A percentile compares a stretch with the other conserved stretches of the same genome.
Conservation (phyloP, 2,113 vertebrate species). For the Calidris pugnax region DNA sequence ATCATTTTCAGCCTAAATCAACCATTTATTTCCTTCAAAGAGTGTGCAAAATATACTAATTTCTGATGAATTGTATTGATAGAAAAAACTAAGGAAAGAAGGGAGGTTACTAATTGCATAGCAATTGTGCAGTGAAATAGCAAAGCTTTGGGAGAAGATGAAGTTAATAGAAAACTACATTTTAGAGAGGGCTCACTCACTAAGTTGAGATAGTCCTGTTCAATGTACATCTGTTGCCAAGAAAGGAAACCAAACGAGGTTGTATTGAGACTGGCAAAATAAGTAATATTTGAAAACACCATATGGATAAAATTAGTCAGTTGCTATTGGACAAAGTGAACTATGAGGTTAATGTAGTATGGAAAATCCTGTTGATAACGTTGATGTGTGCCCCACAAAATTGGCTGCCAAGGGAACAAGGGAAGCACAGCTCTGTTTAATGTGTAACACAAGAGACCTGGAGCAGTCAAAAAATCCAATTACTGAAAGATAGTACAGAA, state of each 20-base stretch:
- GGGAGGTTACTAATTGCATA: not conserved
- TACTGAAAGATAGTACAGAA: not conserved
- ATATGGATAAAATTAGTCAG: not conserved
- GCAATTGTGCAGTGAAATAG: not conserved
- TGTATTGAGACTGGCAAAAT: not conserved
- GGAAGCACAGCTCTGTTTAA: not conserved
- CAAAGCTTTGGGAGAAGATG: not conserved
- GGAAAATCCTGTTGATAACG: not conserved
- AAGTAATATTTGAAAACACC: not conserved
- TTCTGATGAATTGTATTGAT: not conserved
- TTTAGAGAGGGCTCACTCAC: not conserved
- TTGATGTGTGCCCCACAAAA: not conserved
- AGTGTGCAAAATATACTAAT: not conserved
- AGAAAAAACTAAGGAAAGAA: not conserved
- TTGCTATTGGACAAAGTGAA: not conserved
- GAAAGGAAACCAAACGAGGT: not conserved
- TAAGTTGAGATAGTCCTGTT: not conserved
- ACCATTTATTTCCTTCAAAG: not conserved
- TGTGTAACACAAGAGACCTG: not conserved
- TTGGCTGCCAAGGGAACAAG: not conserved
- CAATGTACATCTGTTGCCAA: not conserved
- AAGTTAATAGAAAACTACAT: not conserved
- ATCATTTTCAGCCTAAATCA: not conserved
- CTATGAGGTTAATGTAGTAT: not conserved
- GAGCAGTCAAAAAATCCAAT: not conserved